Evolutionary conservation across 2,113 vertebrate species (phyloP).

Genomic region (Nyctibius bracteatus): DNA sequence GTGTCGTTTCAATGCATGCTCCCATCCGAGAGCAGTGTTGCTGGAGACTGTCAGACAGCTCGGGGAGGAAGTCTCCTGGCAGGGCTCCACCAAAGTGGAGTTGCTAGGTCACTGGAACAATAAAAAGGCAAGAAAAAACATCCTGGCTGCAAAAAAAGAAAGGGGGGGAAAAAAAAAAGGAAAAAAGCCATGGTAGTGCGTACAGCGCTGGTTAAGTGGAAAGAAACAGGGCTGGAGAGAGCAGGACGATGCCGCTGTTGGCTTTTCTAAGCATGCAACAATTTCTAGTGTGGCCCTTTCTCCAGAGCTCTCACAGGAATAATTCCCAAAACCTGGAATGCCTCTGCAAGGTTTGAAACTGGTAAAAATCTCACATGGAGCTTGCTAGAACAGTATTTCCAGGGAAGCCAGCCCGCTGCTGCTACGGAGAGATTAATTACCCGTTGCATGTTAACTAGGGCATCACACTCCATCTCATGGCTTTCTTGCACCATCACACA

Average conservation of each 20-base stretch:
- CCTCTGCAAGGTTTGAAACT: not conserved
- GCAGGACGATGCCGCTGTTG: not conserved
- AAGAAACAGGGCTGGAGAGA: not conserved
- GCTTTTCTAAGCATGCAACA: not conserved
- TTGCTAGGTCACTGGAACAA: constrained; percentile 81
- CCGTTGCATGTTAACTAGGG: not conserved
- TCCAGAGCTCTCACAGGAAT: not conserved
- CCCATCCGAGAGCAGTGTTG: constrained; percentile 46
- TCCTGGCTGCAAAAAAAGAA: constrained; percentile 76
- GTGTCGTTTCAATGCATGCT: constrained; percentile 19
- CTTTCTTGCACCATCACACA: not conserved
- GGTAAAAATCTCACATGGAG: not conserved
- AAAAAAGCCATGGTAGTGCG: not conserved
- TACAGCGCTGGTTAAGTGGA: not conserved
- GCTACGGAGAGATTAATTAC: not conserved
- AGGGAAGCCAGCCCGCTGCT: not conserved
- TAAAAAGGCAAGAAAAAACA: constrained; percentile 83
- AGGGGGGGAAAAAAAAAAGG: not conserved
- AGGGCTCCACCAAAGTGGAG: constrained; percentile 71
- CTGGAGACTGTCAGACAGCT: constrained; percentile 64
- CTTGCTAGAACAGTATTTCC: not conserved
- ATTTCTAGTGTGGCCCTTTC: not conserved
- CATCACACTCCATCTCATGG: rapidly evolving
- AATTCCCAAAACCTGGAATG: not conserved
- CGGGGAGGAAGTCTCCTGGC: constrained; percentile 75